Conservation (phyloP, 2,888 invertebrate species). For the Molanna angustata region DNA sequence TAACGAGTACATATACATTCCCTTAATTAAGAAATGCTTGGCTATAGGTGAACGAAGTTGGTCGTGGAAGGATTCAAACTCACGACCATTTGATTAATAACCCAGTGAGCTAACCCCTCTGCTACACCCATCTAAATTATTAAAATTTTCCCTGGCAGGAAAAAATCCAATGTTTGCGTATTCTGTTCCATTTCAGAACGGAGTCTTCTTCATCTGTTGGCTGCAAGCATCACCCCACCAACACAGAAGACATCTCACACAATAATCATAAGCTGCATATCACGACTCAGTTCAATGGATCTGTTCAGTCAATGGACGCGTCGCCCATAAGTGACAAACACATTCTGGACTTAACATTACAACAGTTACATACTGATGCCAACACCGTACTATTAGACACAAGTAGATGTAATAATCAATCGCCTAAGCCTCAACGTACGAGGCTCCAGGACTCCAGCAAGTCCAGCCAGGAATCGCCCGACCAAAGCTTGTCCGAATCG, state of each 20-base stretch:
- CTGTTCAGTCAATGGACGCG: neutral
- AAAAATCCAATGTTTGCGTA: no score
- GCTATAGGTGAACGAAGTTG: no score
- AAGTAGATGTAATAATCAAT: slow-evolving; percentile 7
- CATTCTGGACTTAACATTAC: no score
- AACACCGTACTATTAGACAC: no score
- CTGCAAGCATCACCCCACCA: slow-evolving; percentile 2
- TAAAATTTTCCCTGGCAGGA: no score
- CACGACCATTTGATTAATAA: no score
- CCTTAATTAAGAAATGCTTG: no score
- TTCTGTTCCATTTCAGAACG: slow-evolving; percentile 6
- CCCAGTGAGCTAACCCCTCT: no score
- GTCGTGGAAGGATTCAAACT: no score
- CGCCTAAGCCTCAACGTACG: neutral
- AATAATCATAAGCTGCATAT: slow-evolving; percentile 2
- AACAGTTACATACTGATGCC: slow-evolving; percentile 2
- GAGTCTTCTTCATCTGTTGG: slow-evolving; percentile 13
- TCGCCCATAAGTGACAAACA: no score
- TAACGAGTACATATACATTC: no score
- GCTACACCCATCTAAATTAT: no score
- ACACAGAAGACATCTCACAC: slow-evolving; percentile 6
- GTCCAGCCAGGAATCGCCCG: slow-evolving; percentile 14
- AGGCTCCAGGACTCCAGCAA: slow-evolving; percentile 8
- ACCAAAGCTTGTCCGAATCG: slow-evolving; percentile 18
- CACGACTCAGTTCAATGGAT: slow-evolving; percentile 8